Evolutionary conservation across 2,888 invertebrate genomes (phyloP), one percentile per base, ranked within the genome.

Genomic region (Parochlus steinenii): DNA sequence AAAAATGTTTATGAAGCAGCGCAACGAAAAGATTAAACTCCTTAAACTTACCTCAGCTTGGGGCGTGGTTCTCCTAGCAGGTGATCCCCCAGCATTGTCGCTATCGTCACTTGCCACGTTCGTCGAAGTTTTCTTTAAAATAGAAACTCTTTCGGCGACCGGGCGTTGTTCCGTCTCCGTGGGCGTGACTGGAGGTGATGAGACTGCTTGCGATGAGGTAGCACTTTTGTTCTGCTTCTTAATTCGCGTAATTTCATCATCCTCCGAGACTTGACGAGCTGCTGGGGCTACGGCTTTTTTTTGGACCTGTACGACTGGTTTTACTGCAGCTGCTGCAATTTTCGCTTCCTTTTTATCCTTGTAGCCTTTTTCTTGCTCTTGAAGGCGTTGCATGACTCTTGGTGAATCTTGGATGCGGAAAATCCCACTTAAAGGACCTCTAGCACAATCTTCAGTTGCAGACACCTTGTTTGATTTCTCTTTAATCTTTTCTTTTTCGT

Each of bases 401-500:
- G 87, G 80, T 33, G 86, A 87, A 54, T 90, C 90, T 35, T 77
- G 76, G 19, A 90, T 61, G 25, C 87, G 69, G 41, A 81, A 82
- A 48, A 90, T 86, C 36, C 90, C 90, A 57, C 87, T 87, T 3
- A 92, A 64, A 5, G 89, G 89, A 12, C 71, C 82, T 31, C 74
- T 68, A 8, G 86, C 79, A 1, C 82, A 86, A 51, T 89, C 89
- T 60, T 90, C 89, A 6, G 87, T 87, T 50, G 87, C 89, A 39
- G 80, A 61, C 0, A 87, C 81, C 20, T 70, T 64, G n/a, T n/a
- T n/a, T n/a, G n/a, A n/a, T n/a, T n/a, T n/a, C 8, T 34, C 18
- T 22, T 34, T 34, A 10, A 29, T 17, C 7, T 23, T 36, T n/a
- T 36, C 36, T 31, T 65, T 61, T 49, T 53, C 18, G 49, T 68